phyloP scores from a whole-genome alignment of 2,888 invertebrate species.

The Trimorus sp. region DNA sequence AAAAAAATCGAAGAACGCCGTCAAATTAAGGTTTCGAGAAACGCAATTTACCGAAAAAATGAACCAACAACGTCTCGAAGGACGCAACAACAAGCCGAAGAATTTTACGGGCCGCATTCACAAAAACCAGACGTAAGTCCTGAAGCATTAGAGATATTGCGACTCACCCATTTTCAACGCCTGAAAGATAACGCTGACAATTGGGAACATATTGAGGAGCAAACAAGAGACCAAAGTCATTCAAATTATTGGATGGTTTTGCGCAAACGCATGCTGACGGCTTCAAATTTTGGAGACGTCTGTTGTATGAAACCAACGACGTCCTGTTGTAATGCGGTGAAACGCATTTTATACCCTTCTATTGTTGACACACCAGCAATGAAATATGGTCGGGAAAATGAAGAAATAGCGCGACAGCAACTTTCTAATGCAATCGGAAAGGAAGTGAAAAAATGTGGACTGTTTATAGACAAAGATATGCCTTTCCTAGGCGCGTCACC shows the following conservation, averaged over 20 bases:
- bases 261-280: constrained; percentile 53
- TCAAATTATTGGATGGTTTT: no score
- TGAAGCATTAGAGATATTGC: constrained; percentile 17
- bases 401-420: constrained; percentile 36
- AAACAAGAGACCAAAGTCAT: constrained; percentile 33
- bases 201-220: constrained; percentile 9
- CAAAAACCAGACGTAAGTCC: constrained; percentile 55
- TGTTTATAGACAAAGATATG: constrained; percentile 59
- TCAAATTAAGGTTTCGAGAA: constrained; percentile 12
- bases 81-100: constrained; percentile 24
- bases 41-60: constrained; percentile 12
- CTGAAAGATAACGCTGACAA: constrained; percentile 27
- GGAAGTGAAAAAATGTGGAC: constrained; percentile 26
- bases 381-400: constrained; percentile 56
- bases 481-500: no score
- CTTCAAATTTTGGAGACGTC: constrained; percentile 46
- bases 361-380: constrained; percentile 3
- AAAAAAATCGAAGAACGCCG: constrained; percentile 51
- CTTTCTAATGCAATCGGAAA: constrained; percentile 10
- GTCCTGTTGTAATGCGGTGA: constrained; percentile 35
- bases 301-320: constrained; percentile 40
- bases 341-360: no score
- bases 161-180: constrained; percentile 42
- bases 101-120: constrained; percentile 60
- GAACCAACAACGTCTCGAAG: neutral